Evolutionary conservation across 2,888 invertebrate genomes (phyloP).

Genomic region (Thelaira solivaga): DNA sequence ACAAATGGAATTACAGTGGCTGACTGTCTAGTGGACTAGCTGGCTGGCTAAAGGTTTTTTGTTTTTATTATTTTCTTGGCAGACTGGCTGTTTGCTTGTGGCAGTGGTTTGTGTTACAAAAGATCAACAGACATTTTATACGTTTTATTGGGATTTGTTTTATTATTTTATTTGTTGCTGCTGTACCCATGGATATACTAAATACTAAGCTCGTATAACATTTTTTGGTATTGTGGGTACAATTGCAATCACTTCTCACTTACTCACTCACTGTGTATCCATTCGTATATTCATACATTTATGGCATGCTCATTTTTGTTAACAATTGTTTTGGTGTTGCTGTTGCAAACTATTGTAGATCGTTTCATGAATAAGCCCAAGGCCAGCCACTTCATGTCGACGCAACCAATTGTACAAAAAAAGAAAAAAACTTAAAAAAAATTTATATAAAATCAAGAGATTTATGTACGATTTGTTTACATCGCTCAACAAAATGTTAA

Average conservation of each 20-base stretch:
- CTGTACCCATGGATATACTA: conserved; percentile 29
- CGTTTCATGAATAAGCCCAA: conserved; percentile 61
- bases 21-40: conserved; percentile 2
- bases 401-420: conserved; percentile 49
- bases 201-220: conserved; percentile 41
- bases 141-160: conserved; percentile 31
- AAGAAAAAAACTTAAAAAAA: no score
- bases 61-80: neutral
- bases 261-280: conserved; percentile 39
- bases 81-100: conserved; percentile 37
- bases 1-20: conserved; percentile 30
- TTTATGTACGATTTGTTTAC: conserved; percentile 63
- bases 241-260: conserved; percentile 61
- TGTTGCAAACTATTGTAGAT: conserved; percentile 53
- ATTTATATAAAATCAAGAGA: no score
- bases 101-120: conserved; percentile 35
- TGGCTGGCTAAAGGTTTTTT: conserved; percentile 5
- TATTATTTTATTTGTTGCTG: conserved; percentile 14
- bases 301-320: conserved; percentile 56
- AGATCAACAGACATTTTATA: conserved; percentile 57
- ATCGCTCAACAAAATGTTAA: conserved; percentile 62
- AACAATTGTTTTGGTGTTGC: conserved; percentile 54
- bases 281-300: conserved; percentile 38
- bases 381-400: conserved; percentile 62
- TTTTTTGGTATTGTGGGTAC: conserved; percentile 58